Base-by-base conservation (phyloP, 2,888 invertebrate species). In the Dolichopus griseipennis region DNA sequence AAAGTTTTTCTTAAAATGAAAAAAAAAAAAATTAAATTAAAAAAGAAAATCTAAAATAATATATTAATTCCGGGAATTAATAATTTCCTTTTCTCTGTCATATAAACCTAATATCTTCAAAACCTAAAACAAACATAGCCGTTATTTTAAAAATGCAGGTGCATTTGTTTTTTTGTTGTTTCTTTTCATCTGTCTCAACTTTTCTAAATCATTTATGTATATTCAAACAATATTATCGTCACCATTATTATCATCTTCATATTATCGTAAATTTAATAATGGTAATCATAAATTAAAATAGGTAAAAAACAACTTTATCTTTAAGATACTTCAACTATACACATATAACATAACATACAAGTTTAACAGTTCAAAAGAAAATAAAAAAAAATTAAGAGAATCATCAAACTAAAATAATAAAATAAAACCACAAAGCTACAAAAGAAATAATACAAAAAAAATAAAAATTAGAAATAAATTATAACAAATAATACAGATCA, bases 51-150 rank as follows among this genome's bases (percentile, higher is more conserved):
- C 5, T 6, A 52, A 52, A 52, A 52, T n/a, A n/a, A n/a, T n/a
- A 52, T 52, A 52, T 52, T 52, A 52, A 52, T 52, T 52, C 52
- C 52, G 52, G 52, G 52, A 52, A 52, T n/a, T 52, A 18, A 52
- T 52, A 52, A 52, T 52, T 52, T 52, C 52, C 52, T 52, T 52
- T 52, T 52, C 52, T 18, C 18, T n/a, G 52, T 52, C 52, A 18
- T 52, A 52, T n/a, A 52, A 52, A 52, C 15, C 52, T n/a, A 52
- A 52, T 52, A 18, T 52, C 52, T 18, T 18, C 15, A 52, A 2
- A 18, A n/a, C 52, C 15, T 18, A 52, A 52, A 9, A 52, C 52
- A 52, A 6, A 12, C 15, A n/a, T 7, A 52, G 15, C 18, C 52
- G 15, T 52, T 52, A 12, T 12, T 52, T 1, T 2, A 52, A 52